A percentile compares a stretch with the other conserved stretches of the same genome.
phyloP scores from a whole-genome alignment of 2,888 invertebrate genomes.

The Coelopa pilipes region DNA sequence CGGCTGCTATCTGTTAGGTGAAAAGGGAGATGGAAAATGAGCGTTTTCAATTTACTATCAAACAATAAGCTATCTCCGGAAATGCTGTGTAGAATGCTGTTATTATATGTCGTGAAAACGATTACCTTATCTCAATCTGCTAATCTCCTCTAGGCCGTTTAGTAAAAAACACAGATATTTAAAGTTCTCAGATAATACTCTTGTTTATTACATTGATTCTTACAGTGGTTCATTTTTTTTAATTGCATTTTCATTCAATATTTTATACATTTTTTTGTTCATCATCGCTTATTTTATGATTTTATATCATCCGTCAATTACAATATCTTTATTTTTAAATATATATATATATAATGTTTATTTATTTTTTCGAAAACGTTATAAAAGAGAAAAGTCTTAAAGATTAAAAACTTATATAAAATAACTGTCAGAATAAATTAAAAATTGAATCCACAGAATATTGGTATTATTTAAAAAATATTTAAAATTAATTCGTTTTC shows the following conservation, averaged over 20 bases:
- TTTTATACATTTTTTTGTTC: too few relatives aligned
- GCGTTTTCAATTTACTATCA: too few relatives aligned
- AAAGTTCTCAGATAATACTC: constrained; percentile 14
- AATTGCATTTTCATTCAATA: too few relatives aligned
- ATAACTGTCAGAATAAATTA: not conserved
- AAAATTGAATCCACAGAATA: not conserved
- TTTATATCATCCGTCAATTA: not conserved
- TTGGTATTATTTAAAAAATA: not conserved
- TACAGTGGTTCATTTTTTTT: too few relatives aligned
- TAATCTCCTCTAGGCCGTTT: too few relatives aligned
- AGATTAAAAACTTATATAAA: not conserved
- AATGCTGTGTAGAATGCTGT: too few relatives aligned
- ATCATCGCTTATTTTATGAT: not conserved
- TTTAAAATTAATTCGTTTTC: not conserved
- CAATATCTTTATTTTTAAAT: not conserved
- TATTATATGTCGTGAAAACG: too few relatives aligned
- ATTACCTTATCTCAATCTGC: too few relatives aligned
- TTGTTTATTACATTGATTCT: constrained; percentile 17
- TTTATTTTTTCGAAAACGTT: constrained; percentile 4
- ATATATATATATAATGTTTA: not conserved
- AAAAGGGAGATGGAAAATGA: too few relatives aligned
- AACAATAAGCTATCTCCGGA: too few relatives aligned
- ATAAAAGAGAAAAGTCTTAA: not conserved
- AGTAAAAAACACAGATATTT: not conserved
- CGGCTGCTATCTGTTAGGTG: too few relatives aligned